Evolutionary conservation across 2,113 vertebrate species (phyloP), one percentile per base, ranked within the genome.

Genomic region (Calcarius ornatus): DNA sequence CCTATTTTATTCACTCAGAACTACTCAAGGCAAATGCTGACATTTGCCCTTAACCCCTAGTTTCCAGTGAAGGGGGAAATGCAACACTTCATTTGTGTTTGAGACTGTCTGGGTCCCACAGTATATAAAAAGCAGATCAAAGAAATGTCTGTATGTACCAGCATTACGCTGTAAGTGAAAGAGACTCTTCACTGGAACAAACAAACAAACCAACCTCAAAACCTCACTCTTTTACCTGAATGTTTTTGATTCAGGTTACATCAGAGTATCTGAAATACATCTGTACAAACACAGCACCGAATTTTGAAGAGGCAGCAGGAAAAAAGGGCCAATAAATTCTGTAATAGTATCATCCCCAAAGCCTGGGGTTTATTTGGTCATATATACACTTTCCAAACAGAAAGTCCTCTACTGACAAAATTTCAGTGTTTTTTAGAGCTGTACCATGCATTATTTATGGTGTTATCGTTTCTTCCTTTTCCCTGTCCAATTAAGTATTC

Each of bases 401-500:
- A 43, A 92, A 80, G 71, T 72, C 31, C 30, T 77, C 66, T 73
- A 48, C 48, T 63, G 82, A 81, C 25, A 75, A 72, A 57, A 51
- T 37, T 37, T 61, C 38, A 80, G 27, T 77, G 45, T 50, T 59
- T 77, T 93, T 50, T 54, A 83, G 64, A 86, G 48, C 43, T 81
- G 15, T 18, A 31, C 11, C 33, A 81, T 88, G 38, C 27, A 86
- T 88, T 96, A 92, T 93, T 92, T 90, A 92, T 73, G 12, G 27
- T 59, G 60, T 60, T 90, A 92, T 37, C 3, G 0, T 88, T 90
- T 77, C 68, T 81, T 91, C 53, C 56, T 83, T 94, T 95, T 83
- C 94, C 82, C 80, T 83, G 38, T 88, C 85, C 88, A 94, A 57
- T 88, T 95, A 96, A 93, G 42, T 47, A 81, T 72, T 93, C 72